Evolutionary conservation across 2,113 vertebrate species (phyloP), one percentile per base, ranked within the genome.

Genomic region (Crocuta crocuta): DNA sequence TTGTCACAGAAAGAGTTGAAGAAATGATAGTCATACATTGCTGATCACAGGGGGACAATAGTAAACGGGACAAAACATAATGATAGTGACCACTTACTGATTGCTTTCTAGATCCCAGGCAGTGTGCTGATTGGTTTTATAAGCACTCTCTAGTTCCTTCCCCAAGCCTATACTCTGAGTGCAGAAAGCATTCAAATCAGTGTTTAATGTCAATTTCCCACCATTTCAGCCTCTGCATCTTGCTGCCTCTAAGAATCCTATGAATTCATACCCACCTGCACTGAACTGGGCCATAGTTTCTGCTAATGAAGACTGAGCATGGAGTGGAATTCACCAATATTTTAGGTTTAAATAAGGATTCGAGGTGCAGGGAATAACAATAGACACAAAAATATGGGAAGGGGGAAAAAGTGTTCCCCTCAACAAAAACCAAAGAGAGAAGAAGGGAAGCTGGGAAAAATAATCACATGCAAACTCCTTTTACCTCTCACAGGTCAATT

Each of bases 251-350:
- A 53, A 98, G 96, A 98, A 97, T 97, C 95, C 79, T 96, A 89
- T 53, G 84, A 91, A 97, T 98, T 97, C 96, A 87, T 68, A 96
- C 97, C 98, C 84, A 96, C 74, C 68, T 91, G 61, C 80, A 78
- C 97, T 94, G 78, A 98, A 98, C 89, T 78, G 74, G 98, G 96
- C 91, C 96, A 90, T 76, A 91, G 92, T 84, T 92, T 98, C 84
- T 95, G 88, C 96, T 95, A 97, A 85, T 92, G 97, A 96, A 58
- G 92, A 93, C 90, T 95, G 68, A 95, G 97, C 76, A 87, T 63
- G 10, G 70, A 55, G 50, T 50, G 17, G 35, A 66, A 96, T 97
- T 98, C 97, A 98, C 98, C 97, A 97, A 96, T 98, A 98, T 98
- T 98, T 98, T 95, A 98, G 68, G 61, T 95, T 95, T 97, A 98